A percentile compares a stretch with the other conserved stretches of the same genome.
Conservation (phyloP, 2,888 invertebrate genomes). For the Oscheius sp. region DNA sequence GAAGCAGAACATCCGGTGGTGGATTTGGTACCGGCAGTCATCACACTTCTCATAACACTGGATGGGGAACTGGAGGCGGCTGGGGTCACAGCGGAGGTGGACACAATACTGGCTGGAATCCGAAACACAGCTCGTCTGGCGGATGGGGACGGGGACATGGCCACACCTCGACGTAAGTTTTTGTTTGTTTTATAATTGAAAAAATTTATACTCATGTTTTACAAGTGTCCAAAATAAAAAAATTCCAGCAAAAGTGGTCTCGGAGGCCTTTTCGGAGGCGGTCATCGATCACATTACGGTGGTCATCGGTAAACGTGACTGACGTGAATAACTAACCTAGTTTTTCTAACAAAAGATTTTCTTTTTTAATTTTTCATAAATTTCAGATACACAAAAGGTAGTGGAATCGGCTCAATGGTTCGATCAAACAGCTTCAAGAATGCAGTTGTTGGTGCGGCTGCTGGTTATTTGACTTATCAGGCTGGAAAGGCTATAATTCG, state of each 20-base stretch:
- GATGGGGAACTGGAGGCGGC: neutral
- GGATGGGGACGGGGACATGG: neutral
- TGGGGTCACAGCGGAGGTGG: neutral
- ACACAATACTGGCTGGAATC: conserved; percentile 16
- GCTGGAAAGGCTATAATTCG: conserved; percentile 68
- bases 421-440: conserved; percentile 68
- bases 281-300: neutral
- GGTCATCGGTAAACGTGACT: neutral
- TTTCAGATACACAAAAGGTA: conserved; percentile 48
- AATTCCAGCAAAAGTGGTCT: conserved; percentile 2
- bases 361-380: neutral
- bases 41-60: neutral
- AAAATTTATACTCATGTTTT: neutral
- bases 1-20: neutral
- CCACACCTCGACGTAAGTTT: conserved; percentile 18
- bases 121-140: neutral
- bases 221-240: neutral
- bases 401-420: conserved; percentile 60
- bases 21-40: neutral
- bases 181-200: neutral
- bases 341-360: neutral
- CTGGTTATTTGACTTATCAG: conserved; percentile 67
- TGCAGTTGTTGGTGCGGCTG: conserved; percentile 69
- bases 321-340: neutral
- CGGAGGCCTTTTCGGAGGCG: conserved; percentile 4